A percentile compares a stretch with the other conserved stretches of the same genome.
phyloP scores from a whole-genome alignment of 2,797 vertebrate genomes.

The Pteropus rufus region DNA sequence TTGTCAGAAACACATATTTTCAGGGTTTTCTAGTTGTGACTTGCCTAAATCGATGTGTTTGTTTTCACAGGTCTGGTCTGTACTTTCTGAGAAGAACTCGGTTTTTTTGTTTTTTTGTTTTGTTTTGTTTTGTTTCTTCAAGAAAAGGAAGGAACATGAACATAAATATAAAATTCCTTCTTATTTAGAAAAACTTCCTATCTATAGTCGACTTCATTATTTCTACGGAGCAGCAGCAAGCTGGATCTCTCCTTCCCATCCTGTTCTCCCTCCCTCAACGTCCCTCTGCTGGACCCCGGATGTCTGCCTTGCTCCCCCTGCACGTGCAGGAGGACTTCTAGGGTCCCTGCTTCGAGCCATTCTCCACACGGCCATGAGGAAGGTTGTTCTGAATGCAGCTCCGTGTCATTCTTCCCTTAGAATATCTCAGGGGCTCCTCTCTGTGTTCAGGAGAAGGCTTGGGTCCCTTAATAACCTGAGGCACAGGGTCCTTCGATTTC shows the following conservation, averaged over 20 bases:
- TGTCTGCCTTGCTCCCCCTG: neutral
- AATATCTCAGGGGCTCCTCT: neutral
- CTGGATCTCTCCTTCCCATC: too few relatives aligned
- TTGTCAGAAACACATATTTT: neutral
- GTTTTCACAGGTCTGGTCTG: neutral
- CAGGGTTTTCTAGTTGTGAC: neutral
- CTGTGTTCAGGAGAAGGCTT: neutral
- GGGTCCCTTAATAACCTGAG: neutral
- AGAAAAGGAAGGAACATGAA: neutral
- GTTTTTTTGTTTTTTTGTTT: neutral
- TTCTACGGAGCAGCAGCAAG: too few relatives aligned
- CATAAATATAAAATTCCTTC: neutral
- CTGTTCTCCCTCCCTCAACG: fast-evolving
- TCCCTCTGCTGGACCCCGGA: neutral
- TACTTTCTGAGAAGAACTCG: neutral
- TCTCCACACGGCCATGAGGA: neutral
- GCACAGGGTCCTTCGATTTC: neutral
- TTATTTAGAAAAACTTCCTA: neutral
- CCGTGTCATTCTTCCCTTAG: neutral
- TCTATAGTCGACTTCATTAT: neutral
- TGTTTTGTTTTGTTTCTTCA: too few relatives aligned
- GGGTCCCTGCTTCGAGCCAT: fast-evolving
- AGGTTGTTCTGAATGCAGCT: neutral
- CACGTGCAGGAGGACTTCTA: fast-evolving
- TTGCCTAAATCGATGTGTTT: neutral